Conservation (phyloP, 2,113 vertebrate species). For the Origma solitaria region DNA sequence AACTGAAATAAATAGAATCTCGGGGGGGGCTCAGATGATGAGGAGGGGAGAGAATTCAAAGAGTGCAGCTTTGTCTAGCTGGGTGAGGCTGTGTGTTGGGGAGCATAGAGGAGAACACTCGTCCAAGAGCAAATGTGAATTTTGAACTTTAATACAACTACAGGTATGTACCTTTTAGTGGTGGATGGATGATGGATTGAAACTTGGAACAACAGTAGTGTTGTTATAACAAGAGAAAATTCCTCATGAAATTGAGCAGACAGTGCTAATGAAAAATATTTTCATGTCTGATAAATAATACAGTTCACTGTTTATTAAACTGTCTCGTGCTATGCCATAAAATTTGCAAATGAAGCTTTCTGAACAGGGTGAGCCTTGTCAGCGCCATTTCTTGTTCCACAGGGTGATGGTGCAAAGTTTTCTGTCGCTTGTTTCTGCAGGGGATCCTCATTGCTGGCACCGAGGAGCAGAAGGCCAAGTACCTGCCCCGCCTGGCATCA, state of each 20-base stretch:
- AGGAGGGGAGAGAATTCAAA: background rate
- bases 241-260: background rate
- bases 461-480: slow-evolving; percentile 91
- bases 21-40: background rate
- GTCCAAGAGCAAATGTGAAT: background rate
- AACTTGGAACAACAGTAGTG: background rate
- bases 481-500: slow-evolving; percentile 87
- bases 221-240: background rate
- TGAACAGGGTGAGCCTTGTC: background rate
- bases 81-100: background rate
- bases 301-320: background rate
- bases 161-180: background rate
- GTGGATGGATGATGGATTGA: background rate
- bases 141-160: background rate
- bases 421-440: slow-evolving; percentile 58
- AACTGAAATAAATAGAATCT: background rate
- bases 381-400: background rate
- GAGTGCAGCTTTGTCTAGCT: background rate
- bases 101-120: background rate
- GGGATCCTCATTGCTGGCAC: slow-evolving; percentile 91
- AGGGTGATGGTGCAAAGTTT: background rate
- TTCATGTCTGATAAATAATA: background rate
- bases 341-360: background rate
- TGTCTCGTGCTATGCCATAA: background rate
- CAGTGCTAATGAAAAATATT: background rate